Evolutionary conservation across 2,113 vertebrate genomes (phyloP).

Genomic region (Apteryx owenii): DNA sequence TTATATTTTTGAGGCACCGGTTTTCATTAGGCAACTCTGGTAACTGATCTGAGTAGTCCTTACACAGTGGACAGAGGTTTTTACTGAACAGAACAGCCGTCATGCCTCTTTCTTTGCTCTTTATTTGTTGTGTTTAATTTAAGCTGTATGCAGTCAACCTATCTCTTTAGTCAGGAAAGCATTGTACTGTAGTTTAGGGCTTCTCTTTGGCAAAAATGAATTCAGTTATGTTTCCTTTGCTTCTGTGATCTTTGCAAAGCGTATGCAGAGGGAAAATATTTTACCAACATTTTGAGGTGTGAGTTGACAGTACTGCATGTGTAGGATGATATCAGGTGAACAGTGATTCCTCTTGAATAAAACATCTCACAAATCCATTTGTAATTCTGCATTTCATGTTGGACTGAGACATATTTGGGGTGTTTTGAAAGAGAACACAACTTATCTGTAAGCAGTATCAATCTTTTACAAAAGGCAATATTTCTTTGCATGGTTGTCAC

Average conservation of each 20-base stretch:
- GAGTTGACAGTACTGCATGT: background rate
- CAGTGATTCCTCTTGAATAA: background rate
- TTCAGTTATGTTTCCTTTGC: background rate
- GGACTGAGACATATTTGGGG: background rate
- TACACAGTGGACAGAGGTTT: background rate
- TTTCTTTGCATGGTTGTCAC: background rate
- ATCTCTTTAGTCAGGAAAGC: background rate
- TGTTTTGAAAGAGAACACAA: background rate
- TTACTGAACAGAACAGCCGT: background rate
- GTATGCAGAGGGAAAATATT: background rate
- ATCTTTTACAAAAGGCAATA: background rate
- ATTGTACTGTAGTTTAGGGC: background rate
- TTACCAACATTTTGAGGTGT: background rate
- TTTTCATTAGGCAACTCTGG: background rate
- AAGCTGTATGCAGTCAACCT: background rate
- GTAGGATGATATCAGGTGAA: background rate
- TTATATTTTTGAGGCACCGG: background rate
- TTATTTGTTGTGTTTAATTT: background rate
- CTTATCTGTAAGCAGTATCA: background rate
- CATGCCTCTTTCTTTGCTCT: background rate
- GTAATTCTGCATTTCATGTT: background rate
- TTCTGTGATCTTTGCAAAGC: background rate
- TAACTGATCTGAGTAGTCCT: background rate
- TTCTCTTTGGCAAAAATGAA: background rate
- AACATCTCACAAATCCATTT: background rate